phyloP scores from a whole-genome alignment of 2,113 vertebrate genomes.

The Meleagris gallopavo region DNA sequence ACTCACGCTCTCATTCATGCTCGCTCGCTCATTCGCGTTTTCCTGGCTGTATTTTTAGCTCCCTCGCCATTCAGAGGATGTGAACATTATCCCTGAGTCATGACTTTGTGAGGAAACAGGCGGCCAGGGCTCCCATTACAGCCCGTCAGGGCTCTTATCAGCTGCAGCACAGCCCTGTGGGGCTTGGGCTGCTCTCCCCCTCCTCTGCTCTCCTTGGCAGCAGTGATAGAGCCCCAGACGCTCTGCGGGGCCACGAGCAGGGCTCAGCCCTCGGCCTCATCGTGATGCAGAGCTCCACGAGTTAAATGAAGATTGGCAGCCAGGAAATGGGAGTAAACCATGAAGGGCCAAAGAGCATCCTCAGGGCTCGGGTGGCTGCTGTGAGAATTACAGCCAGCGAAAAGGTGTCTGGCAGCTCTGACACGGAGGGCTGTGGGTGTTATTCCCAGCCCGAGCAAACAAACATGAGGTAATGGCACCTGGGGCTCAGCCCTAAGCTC shows the following conservation, averaged over 20 bases:
- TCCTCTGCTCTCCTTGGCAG: slow-evolving; percentile 11
- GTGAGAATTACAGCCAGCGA: background rate
- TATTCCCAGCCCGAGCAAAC: slow-evolving; percentile 29
- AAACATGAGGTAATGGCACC: slow-evolving; percentile 55
- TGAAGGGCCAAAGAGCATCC: slow-evolving; percentile 45
- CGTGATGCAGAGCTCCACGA: slow-evolving; percentile 15
- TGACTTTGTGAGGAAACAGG: slow-evolving; percentile 88
- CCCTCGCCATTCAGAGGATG: slow-evolving; percentile 86
- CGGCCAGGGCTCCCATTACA: slow-evolving; percentile 60
- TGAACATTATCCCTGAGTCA: slow-evolving; percentile 83
- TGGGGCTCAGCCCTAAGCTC: background rate
- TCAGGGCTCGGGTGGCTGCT: background rate
- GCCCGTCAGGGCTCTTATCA: slow-evolving; percentile 78
- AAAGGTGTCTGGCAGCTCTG: slow-evolving; percentile 36
- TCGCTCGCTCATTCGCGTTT: slow-evolving; percentile 49
- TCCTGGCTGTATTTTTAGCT: slow-evolving; percentile 88
- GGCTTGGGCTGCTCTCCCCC: slow-evolving; percentile 12
- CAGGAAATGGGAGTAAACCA: slow-evolving; percentile 51
- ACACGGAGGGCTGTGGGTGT: background rate
- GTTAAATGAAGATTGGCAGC: slow-evolving; percentile 43
- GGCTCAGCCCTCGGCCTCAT: background rate
- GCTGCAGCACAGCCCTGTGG: slow-evolving; percentile 54
- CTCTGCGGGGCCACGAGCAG: background rate
- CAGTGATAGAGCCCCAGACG: background rate
- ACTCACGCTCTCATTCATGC: slow-evolving; percentile 68